Base-by-base conservation (phyloP, 2,113 vertebrate species). In the Psophia crepitans region DNA sequence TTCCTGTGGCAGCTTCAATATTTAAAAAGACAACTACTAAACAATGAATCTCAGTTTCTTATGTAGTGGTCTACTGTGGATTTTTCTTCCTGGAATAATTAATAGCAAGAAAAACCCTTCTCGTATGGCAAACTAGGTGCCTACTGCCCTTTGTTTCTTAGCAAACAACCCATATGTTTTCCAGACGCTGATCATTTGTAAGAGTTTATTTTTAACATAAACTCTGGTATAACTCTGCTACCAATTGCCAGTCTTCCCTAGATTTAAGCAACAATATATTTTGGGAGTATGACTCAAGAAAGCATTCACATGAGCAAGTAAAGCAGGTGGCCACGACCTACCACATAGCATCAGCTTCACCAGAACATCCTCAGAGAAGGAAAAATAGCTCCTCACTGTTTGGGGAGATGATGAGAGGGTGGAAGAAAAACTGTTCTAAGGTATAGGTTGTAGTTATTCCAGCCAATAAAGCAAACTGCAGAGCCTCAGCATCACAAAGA, bases 231-330 rank as follows among this genome's bases (percentile, higher is more conserved):
- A 73, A 85, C 37, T 41, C 65, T 53, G 83, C 79, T 73, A 90
- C 32, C 20, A 49, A 84, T 89, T 96, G 76, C 73, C 87, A 87
- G 65, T 53, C 73, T 89, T 81, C 41, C 77, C 77, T 58, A 49
- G 60, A 96, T 94, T 91, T 78, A 94, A 89, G 83, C 79, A 95
- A 95, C 81, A 91, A 93, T 65, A 14, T 92, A 96, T 94, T 92
- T 95, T 77, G 60, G 92, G 93, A 95, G 56, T 79, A 87, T 93
- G 92, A 97, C 96, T 97, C 92, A 95, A 90, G 79, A 90, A 86
- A 93, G 49, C 66, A 61, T 87, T 93, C 95, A 96, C 53, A 92
- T 93, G 90, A 93, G 81, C 84, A 85, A 96, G 90, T 32, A 83
- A 95, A 93, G 82, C 88, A 93, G 95, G 85, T 94, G 94, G 95